Base-by-base conservation (phyloP, 1,140 invertebrate species). In the Drosophila hydei region DNA sequence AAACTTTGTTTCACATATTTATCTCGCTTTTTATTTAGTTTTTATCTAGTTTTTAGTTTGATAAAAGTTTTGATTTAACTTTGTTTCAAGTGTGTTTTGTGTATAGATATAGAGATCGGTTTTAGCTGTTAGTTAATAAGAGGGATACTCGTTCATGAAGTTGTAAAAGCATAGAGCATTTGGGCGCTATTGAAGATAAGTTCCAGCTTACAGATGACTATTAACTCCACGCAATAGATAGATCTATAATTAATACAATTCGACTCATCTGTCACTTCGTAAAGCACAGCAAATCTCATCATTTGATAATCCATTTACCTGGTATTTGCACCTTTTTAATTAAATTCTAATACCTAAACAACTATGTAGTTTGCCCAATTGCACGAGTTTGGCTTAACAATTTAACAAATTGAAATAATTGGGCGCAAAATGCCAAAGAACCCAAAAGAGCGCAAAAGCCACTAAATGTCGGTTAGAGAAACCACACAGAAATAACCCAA, bases 381-480 rank as follows among this genome's bases (percentile, higher is more conserved):
- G n/a, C 16, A 18, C 54, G 36, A 65, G 56, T 60, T 58, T 50
- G 25, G 27, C 36, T 40, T 45, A 51, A 60, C 9, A 62, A 72
- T 67, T 72, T 76, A 59, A 72, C 70, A 73, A 79, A 79, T 77
- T 79, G 50, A 77, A 78, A 77, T 77, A 78, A 73, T 78, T 78
- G 74, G 54, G 62, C 77, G 70, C 63, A 76, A 72, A 77, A 69
- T 79, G 68, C 43, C 30, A 60, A 60, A 54, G 3, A 33, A 33
- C 30, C 30, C 42, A 19, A 72, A 62, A 72, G 52, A 45, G 56
- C 55, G 61, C 30, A 62, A 77, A 73, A 79, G 55, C 74, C 74
- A 77, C 76, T 79, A 77, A 79, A 67, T 69, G 62, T 60, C 50
- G 76, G 74, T 77, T 60, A 59, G 48, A 68, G 55, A 16, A 72